Evolutionary conservation across 1,140 invertebrate species (phyloP), one percentile per base, ranked within the genome.

Genomic region (Manduca sexta): DNA sequence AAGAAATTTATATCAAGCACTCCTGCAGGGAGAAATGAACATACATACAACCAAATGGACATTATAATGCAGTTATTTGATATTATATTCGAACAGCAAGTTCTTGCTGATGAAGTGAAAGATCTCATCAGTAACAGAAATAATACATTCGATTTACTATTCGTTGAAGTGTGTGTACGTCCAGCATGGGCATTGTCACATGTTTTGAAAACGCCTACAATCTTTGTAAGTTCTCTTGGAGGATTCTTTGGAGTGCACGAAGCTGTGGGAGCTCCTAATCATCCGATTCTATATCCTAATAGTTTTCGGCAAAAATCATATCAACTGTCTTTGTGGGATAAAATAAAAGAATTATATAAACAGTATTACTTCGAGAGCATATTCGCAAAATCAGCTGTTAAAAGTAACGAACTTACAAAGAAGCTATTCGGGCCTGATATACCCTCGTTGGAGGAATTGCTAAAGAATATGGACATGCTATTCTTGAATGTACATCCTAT

Each of bases 141-240:
- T 12, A 26, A 42, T 11, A 2, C 14, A 8, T 42, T 42, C 11
- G 40, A 42, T 29, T 13, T 42, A n/a, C 14, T 42, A 13, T 12
- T 42, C 5, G 2, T 42, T 12, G 40, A 42, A 42, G 18, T 11
- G 3, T 13, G 17, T n/a, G 6, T n/a, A 6, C 17, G 40, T n/a
- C 40, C 40, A 3, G 40, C 17, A 12, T 12, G 17, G n/a, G 34
- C 26, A 3, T 33, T 56, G 14, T 43, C 48, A 7, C 31, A 56
- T 29, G 7, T 54, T 30, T 39, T 48, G n/a, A 51, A 51, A 17
- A 51, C 45, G 10, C 51, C 56, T 8, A 40, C 48, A 8, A 51
- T 59, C 10, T 10, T 44, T 8, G 33, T 59, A 0, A 59, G 56
- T 35, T 54, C 56, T 5, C 41, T 51, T 6, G 47, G 44, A 10